Base-by-base conservation (phyloP, 2,888 invertebrate genomes). In the Dicranocentrus wangi region DNA sequence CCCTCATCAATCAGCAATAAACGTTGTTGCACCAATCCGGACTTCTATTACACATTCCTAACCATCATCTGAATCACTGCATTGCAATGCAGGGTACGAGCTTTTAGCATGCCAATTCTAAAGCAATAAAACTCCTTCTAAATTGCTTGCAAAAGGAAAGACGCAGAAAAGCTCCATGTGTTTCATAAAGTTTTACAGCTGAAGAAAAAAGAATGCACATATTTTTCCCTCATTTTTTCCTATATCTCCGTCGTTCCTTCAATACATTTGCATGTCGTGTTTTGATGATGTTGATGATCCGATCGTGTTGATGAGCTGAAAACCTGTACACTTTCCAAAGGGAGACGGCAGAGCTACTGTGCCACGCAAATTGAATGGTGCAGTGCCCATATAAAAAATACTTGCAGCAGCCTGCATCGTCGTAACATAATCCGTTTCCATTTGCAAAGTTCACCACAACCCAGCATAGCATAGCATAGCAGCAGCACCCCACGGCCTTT, bases 311-410 rank as follows among this genome's bases (percentile, higher is more conserved):
- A 17, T 23, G 53, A 21, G 53, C 2, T 21, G 2, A 5, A n/a
- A 8, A 55, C 55, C 21, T 55, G 3, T 3, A 15, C 25, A 19
- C 55, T 3, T 55, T 55, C 23, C 25, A 23, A n/a, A 5, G 13
- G 21, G 25, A n/a, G n/a, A n/a, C n/a, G n/a, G n/a, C n/a, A n/a
- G n/a, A 42, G 58, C 70, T 68, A 68, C 68, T 68, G 68, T 68
- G 19, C 15, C 51, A 68, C 68, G 68, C 68, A 68, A 47, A 43
- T 28, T 28, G 10, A 61, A 61, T 32, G 61, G 8, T 23, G 60
- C 25, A 23, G 10, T 27, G 60, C 25, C 17, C 15, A n/a, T 3
- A 23, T n/a, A 32, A 32, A n/a, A n/a, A n/a, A n/a, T n/a, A n/a
- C n/a, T n/a, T n/a, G n/a, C n/a, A n/a, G n/a, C 10, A 32, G 32